Conservation (phyloP, 2,113 vertebrate species). For the Speoplatyrhinus poulsoni region DNA sequence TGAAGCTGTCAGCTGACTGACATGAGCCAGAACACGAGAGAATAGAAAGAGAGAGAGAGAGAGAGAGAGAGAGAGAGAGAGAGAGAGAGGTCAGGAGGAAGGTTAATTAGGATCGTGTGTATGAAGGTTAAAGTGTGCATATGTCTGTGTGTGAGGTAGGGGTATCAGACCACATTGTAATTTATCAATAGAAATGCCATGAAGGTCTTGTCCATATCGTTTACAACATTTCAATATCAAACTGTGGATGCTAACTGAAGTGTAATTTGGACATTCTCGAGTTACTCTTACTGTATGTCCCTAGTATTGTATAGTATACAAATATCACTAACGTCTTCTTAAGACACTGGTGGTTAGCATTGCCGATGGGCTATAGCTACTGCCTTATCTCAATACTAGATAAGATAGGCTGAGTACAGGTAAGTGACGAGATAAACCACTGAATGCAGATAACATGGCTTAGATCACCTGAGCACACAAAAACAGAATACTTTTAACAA, state of each 20-base stretch:
- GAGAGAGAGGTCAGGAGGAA: slow-evolving; percentile 8
- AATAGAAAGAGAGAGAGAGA: slow-evolving; percentile 13
- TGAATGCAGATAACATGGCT: slow-evolving; percentile 17
- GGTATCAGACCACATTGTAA: neutral
- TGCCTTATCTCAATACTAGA: slow-evolving; percentile 40
- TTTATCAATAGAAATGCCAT: too few relatives aligned
- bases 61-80: slow-evolving; percentile 15
- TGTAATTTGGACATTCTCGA: too few relatives aligned
- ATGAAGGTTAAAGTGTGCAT: slow-evolving; percentile 3
- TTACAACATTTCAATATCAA: too few relatives aligned
- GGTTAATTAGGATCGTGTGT: slow-evolving; percentile 20
- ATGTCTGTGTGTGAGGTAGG: slow-evolving; percentile 9
- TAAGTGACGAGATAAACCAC: slow-evolving; percentile 21
- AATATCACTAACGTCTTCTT: too few relatives aligned
- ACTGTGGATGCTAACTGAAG: too few relatives aligned
- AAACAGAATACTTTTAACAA: slow-evolving; percentile 4
- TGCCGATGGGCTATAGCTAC: slow-evolving; percentile 25
- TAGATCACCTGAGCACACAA: neutral
- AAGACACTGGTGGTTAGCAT: slow-evolving; percentile 26
- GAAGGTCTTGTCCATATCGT: too few relatives aligned
- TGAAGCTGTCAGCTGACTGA: slow-evolving; percentile 59
- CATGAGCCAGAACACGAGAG: slow-evolving; percentile 34
- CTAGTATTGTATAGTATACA: too few relatives aligned
- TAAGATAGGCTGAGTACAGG: slow-evolving; percentile 16
- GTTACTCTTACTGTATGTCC: too few relatives aligned